phyloP scores from a whole-genome alignment of 2,888 invertebrate genomes.

The Antheraea yamamai region DNA sequence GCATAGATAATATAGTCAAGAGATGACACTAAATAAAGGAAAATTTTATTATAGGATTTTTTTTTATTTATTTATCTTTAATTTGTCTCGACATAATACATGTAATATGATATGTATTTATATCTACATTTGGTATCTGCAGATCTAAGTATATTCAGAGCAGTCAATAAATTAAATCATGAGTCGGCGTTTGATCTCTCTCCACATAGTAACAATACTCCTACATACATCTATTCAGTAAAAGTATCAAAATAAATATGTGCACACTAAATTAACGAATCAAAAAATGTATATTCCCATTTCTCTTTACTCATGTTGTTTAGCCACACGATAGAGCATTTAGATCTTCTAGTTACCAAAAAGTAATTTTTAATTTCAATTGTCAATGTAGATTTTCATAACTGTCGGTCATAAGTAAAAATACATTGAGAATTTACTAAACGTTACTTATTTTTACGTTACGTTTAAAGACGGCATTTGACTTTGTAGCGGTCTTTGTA shows the following conservation, averaged over 20 bases:
- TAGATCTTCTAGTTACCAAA: not conserved
- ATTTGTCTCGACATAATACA: no score
- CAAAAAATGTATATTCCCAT: not conserved
- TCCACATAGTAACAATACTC: not conserved
- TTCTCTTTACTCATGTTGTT: not conserved
- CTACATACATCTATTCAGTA: not conserved
- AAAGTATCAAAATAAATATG: not conserved
- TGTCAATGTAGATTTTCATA: not conserved
- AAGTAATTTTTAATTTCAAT: not conserved
- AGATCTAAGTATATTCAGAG: no score
- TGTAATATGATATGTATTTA: no score
- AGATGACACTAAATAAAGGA: no score
- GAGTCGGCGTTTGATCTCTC: not conserved
- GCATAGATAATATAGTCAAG: no score
- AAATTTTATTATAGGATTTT: no score
- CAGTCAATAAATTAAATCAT: not conserved
- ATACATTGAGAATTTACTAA: constrained; percentile 4
- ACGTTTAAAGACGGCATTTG: not conserved
- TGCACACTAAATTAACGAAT: not conserved
- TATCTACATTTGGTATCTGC: no score
- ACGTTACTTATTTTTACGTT: not conserved
- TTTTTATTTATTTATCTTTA: no score
- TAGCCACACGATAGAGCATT: not conserved
- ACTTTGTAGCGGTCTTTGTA: not conserved
- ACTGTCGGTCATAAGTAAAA: not conserved